Evolutionary conservation across 2,113 vertebrate genomes (phyloP).

Genomic region (Phalacrocorax aristotelis): DNA sequence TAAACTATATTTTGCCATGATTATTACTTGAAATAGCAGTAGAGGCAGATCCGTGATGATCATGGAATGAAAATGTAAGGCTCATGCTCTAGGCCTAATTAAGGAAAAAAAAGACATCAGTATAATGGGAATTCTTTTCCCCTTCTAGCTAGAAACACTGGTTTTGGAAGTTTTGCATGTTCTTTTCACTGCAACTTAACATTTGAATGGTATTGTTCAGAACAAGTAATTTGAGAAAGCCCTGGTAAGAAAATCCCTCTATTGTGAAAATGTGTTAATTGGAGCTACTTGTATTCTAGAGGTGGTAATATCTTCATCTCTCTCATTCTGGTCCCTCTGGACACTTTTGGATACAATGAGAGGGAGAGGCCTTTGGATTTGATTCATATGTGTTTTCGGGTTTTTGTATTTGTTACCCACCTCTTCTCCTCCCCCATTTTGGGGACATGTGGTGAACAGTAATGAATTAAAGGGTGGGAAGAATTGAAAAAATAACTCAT

Average conservation of each 20-base stretch:
- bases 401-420: background rate
- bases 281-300: constrained; percentile 21
- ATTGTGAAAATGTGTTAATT: constrained; percentile 42
- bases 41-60: background rate
- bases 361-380: background rate
- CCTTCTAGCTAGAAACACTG: background rate
- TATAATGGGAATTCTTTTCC: background rate
- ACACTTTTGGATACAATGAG: background rate
- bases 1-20: background rate
- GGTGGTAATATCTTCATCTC: constrained; percentile 42
- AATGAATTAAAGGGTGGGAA: constrained; percentile 5
- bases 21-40: background rate
- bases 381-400: background rate
- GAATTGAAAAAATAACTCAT: background rate
- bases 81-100: background rate
- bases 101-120: background rate
- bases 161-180: background rate
- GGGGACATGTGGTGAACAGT: background rate
- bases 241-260: background rate
- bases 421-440: background rate
- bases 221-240: constrained; percentile 11
- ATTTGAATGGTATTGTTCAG: constrained; percentile 35
- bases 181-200: background rate
- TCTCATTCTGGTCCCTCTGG: background rate
- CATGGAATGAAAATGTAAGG: background rate